Evolutionary conservation across 2,888 invertebrate genomes (phyloP).

Genomic region (Malacosoma neustria): DNA sequence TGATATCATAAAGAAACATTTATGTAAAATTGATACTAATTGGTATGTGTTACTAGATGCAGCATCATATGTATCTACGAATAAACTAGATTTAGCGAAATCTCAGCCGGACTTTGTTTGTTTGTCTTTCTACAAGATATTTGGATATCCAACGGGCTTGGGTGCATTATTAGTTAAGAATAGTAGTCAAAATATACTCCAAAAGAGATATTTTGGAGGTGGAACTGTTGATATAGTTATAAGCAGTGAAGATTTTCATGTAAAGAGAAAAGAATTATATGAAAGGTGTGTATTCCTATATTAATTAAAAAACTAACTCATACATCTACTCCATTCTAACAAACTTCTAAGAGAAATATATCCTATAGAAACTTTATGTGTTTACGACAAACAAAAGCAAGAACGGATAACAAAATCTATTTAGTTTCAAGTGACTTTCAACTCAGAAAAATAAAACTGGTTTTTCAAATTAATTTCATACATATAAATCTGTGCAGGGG

Average conservation of each 20-base stretch:
- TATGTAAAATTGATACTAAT: constrained; percentile 52
- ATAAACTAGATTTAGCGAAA: constrained; percentile 80
- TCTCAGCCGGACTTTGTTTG: constrained; percentile 91
- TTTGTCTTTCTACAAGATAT: constrained; percentile 97
- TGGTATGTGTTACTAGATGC: constrained; percentile 91
- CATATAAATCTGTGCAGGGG: too few species aligned
- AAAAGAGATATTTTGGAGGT: constrained; percentile 91
- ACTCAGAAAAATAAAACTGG: too few species aligned
- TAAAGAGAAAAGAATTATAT: constrained; percentile 78
- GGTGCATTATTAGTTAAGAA: constrained; percentile 91
- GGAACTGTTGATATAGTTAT: constrained; percentile 93
- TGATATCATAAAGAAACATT: constrained; percentile 39
- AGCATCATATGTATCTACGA: constrained; percentile 87
- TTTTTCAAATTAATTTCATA: too few species aligned
- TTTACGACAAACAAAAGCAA: not conserved
- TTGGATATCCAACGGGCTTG: constrained; percentile 94
- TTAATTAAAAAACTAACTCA: too few species aligned
- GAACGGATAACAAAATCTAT: too few species aligned
- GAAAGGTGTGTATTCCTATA: too few species aligned
- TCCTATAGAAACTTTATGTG: not conserved
- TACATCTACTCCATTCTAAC: too few species aligned
- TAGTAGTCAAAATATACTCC: constrained; percentile 72
- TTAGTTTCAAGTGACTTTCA: too few species aligned
- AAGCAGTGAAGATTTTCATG: constrained; percentile 81
- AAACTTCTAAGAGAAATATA: too few species aligned